phyloP scores from a whole-genome alignment of 2,888 invertebrate species.

The Nymphalis c-album region DNA sequence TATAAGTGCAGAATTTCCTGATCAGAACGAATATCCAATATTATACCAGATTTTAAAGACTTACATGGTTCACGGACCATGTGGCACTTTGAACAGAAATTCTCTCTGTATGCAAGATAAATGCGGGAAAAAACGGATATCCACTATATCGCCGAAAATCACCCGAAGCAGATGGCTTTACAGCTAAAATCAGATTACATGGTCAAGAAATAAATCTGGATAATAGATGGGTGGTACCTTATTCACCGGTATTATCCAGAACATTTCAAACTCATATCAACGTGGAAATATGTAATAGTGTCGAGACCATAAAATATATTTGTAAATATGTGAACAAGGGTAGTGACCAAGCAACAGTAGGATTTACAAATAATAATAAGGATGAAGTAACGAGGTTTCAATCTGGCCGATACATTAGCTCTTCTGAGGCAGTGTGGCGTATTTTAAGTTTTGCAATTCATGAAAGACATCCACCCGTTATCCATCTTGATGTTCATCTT shows the following conservation, averaged over 20 bases:
- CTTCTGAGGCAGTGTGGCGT: too few species aligned
- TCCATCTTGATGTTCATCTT: too few species aligned
- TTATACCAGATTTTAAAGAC: constrained; percentile 35
- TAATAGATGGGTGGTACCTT: constrained; percentile 42
- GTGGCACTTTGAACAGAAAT: constrained; percentile 31
- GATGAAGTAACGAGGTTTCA: constrained; percentile 39
- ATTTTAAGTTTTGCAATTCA: too few species aligned
- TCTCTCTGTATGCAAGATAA: constrained; percentile 40
- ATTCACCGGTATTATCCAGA: constrained; percentile 38
- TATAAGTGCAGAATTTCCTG: constrained; percentile 36
- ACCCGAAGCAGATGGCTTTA: constrained; percentile 29
- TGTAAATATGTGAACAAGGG: constrained; percentile 45
- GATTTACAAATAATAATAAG: constrained; percentile 21
- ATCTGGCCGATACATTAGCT: constrained; percentile 28
- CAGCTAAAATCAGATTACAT: constrained; percentile 11
- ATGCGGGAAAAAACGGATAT: constrained; percentile 33
- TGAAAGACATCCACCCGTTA: too few species aligned
- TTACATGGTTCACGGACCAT: constrained; percentile 43
- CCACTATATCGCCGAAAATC: constrained; percentile 33
- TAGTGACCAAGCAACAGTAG: constrained; percentile 42
- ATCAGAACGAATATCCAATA: constrained; percentile 26
- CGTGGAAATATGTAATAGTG: constrained; percentile 58
- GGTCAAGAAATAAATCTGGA: constrained; percentile 29
- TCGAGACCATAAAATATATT: constrained; percentile 54
- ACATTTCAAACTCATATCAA: constrained; percentile 42